Evolutionary conservation across 1,140 invertebrate species (phyloP), one percentile per base, ranked within the genome.

Genomic region (Orussus abietinus): DNA sequence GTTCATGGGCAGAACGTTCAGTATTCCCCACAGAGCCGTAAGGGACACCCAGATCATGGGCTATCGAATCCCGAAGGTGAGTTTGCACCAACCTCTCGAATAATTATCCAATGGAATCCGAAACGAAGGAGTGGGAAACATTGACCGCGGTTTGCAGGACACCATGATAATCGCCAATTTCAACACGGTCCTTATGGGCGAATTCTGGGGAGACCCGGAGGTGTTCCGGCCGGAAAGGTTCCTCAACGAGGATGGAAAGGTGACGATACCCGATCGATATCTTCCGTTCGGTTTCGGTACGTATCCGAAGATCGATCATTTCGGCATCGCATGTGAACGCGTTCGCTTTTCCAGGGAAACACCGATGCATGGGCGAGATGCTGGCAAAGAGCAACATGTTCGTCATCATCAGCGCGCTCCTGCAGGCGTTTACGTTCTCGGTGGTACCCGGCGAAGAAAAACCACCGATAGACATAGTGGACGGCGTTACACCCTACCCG

Each of bases 371-470:
- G 57, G 92, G 92, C 6, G 90, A 94, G 71, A 73, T 81, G 12
- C 61, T 95, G 35, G 90, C 89, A 1, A 84, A 82, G 52, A 83
- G 86, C 43, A 93, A 92, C 53, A 76, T 95, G 7, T 95, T 95
- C 53, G 59, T 93, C 12, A 89, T 92, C 56, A 84, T 82, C 3
- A 80, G 88, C 2, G 77, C 81, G 0, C 65, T 94, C 14, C 63
- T 95, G 33, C 91, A 94, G 65, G 80, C 78, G 33, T 92, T 89
- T 45, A 79, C 77, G 3, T 81, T 92, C 57, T 60, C 73, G 2
- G 59, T 82, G 1, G 75, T 79, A 3, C 78, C 81, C 3, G 83
- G 81, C 0, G 74, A 80, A 19, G 59, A 70, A 25, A 72, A 79
- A 37, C 85, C 86, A 1, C 74, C 78, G n/a, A 71, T 77, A 14